Base-by-base conservation (phyloP, 2,888 invertebrate genomes). In the Salticus scenicus region DNA sequence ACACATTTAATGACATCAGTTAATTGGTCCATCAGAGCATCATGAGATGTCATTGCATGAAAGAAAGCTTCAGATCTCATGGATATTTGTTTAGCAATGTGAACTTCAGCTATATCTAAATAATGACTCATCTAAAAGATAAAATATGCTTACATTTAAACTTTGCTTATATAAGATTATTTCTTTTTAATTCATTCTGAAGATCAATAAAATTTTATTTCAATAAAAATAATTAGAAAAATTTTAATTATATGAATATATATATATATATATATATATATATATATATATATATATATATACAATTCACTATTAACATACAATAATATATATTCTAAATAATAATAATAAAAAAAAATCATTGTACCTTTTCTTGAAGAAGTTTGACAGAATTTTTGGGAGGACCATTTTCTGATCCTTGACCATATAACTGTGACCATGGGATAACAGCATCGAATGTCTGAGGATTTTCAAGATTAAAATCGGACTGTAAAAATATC, bases 31-130 rank as follows among this genome's bases (percentile, higher is more conserved):
- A 98, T 97, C 72, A 99, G 95, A 33, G 96, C 96, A 91, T 99
- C 98, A 92, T 99, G 99, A 8, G 98, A 98, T 77, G 98, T 95
- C 96, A 99, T 98, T 0, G 98, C 98, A 91, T 97, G 96, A 91
- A 99, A 99, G 92, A 99, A 99, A 24, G 98, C 98, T 89, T 97
- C 97, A 12, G 98, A 98, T 91, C 98, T 97, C 90, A 96, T 95
- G 33, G 98, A 97, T 76, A 98, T 93, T 93, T 98, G 98, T 89
- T 95, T 94, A 5, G 97, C 96, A 90, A 98, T 97, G 92, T 96
- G 95, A 90, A 97, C 96, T 92, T 99, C 98, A 69, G 98, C 96
- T 84, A 96, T 94, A 92, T 99, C 98, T 90, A 99, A 93, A 91
- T 98, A 98, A 91, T 97, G 96, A 90, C 97, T 97, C 63, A 98